These are phyloP conservation scores for Microplitis demolitor DNA, from an alignment of 1,140 invertebrate species.

Conservation along the genomic window DNA sequence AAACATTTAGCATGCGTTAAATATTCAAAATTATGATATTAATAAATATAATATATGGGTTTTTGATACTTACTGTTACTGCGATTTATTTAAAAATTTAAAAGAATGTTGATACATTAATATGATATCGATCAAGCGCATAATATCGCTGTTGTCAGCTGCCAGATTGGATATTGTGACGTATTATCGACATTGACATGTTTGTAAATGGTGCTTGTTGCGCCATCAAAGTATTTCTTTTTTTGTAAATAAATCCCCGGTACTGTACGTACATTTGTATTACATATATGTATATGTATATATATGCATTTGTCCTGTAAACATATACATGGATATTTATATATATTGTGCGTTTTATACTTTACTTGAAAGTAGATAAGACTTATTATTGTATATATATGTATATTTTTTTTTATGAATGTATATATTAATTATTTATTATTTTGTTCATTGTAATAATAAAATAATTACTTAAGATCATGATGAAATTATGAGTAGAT, in stretches of 20 bases:
- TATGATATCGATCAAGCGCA: neutral
- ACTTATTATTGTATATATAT: neutral
- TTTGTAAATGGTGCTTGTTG: constrained; percentile 10
- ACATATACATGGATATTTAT: too few species aligned
- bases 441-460: too few species aligned
- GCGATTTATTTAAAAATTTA: neutral
- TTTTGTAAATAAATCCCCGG: neutral
- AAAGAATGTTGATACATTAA: neutral
- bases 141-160: constrained; percentile 8
- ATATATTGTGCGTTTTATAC: neutral
- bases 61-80: neutral
- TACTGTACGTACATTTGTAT: neutral
- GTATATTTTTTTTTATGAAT: too few species aligned
- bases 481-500: too few species aligned
- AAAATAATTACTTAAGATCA: too few species aligned
- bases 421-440: too few species aligned
- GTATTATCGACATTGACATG: neutral
- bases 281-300: neutral
- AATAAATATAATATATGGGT: neutral
- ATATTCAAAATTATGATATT: neutral
- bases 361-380: neutral
- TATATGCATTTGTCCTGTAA: neutral
- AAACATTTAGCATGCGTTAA: neutral
- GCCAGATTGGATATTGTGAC: neutral
- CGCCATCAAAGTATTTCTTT: neutral